Percentiles rank a stretch among this genome's conserved stretches.
These are phyloP conservation scores for Rhegmatorhina hoffmannsi DNA, from an alignment of 2,113 vertebrate species.

Conservation along the genomic window DNA sequence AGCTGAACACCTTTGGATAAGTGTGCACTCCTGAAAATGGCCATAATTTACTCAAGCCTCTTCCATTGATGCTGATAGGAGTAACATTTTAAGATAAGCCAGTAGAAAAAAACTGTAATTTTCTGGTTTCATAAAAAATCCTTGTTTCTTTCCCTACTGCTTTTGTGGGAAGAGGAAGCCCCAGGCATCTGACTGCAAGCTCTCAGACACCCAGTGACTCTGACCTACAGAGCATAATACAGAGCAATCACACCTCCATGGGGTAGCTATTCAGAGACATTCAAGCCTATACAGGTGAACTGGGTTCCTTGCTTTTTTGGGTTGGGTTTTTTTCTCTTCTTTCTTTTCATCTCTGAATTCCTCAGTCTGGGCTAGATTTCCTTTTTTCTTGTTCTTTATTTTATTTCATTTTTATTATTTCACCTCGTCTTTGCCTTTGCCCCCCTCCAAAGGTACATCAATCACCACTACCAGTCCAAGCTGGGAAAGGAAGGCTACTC, in stretches of 20 bases:
- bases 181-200: constrained; percentile 55
- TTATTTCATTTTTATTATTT: constrained; percentile 15
- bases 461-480: background rate
- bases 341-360: background rate
- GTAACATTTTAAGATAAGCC: constrained; percentile 61
- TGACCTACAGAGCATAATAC: constrained; percentile 44
- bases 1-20: constrained; percentile 59
- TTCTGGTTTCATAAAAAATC: constrained; percentile 13
- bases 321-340: background rate
- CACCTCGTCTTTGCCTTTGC: background rate
- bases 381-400: background rate
- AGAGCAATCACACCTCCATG: constrained; percentile 49
- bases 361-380: background rate
- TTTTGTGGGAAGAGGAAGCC: constrained; percentile 57
- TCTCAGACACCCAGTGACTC: constrained; percentile 49
- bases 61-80: constrained; percentile 52
- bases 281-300: background rate
- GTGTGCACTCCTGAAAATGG: constrained; percentile 58
- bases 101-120: constrained; percentile 59
- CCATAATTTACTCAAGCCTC: constrained; percentile 66
- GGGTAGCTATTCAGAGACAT: constrained; percentile 36
- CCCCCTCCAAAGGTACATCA: background rate
- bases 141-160: constrained; percentile 45
- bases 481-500: constrained; percentile 13
- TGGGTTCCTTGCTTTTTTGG: constrained; percentile 1